Evolutionary conservation across 2,888 invertebrate genomes (phyloP).

Genomic region (Drosophila ochracea): DNA sequence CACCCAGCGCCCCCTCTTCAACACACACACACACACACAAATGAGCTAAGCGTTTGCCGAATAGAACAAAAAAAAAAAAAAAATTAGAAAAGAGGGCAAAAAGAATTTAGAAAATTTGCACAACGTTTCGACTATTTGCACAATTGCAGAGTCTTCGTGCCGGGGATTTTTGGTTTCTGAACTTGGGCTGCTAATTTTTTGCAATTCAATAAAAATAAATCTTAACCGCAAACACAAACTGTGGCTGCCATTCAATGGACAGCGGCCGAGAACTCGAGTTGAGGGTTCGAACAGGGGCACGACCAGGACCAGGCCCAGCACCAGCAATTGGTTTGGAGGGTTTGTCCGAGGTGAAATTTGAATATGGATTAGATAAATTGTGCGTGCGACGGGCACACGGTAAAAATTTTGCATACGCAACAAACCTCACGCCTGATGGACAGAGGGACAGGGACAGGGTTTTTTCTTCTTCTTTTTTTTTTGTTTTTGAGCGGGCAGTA

Average conservation of each 20-base stretch:
- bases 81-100: slow-evolving; percentile 5
- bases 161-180: background rate
- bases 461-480: background rate
- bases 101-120: slow-evolving; percentile 35
- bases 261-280: slow-evolving; percentile 31
- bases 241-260: slow-evolving; percentile 52
- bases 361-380: slow-evolving; percentile 80
- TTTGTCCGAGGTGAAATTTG: slow-evolving; percentile 67
- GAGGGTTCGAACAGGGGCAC: slow-evolving; percentile 16
- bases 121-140: slow-evolving; percentile 49
- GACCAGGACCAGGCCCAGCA: background rate
- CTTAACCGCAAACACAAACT: slow-evolving; percentile 74
- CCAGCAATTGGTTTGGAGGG: slow-evolving; percentile 2
- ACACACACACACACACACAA: slow-evolving; percentile 31
- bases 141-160: slow-evolving; percentile 31
- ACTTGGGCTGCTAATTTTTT: slow-evolving; percentile 57
- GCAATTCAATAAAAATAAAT: slow-evolving; percentile 80
- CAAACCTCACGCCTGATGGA: slow-evolving; percentile 55
- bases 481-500: slow-evolving; percentile 48
- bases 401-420: slow-evolving; percentile 60
- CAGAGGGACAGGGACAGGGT: slow-evolving; percentile 1
- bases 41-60: slow-evolving; percentile 11
- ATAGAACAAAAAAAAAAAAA: background rate
- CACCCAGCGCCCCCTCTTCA: background rate
- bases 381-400: slow-evolving; percentile 61